Conservation (phyloP, 2,113 vertebrate genomes). For the Morone saxatilis region DNA sequence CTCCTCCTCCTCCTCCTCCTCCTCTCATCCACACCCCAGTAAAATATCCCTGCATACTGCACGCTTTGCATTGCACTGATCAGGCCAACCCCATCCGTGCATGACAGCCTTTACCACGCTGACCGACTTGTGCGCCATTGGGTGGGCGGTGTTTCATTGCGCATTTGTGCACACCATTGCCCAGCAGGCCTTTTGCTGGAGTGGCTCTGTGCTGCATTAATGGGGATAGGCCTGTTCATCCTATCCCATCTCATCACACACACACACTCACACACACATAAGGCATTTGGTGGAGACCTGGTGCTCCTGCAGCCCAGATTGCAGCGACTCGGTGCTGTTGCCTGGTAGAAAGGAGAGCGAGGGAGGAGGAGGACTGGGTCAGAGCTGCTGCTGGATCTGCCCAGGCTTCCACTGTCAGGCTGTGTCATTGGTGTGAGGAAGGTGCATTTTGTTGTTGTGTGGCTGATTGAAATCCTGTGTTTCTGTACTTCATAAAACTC, state of each 20-base stretch:
- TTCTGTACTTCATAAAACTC: neutral
- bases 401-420: neutral
- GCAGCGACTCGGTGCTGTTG: slow-evolving; percentile 62
- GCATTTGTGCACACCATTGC: slow-evolving; percentile 70
- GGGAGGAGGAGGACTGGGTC: neutral
- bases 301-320: slow-evolving; percentile 36
- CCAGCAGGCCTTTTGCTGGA: slow-evolving; percentile 59
- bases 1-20: neutral
- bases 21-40: slow-evolving; percentile 67
- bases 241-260: neutral
- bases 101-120: slow-evolving; percentile 58
- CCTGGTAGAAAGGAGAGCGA: slow-evolving; percentile 45
- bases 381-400: slow-evolving; percentile 1
- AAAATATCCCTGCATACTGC: slow-evolving; percentile 27
- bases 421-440: neutral
- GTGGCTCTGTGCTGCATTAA: slow-evolving; percentile 54
- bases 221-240: slow-evolving; percentile 47
- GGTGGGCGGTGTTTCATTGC: slow-evolving; percentile 78
- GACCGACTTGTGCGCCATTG: slow-evolving; percentile 71
- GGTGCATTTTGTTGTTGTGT: neutral
- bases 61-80: slow-evolving; percentile 40
- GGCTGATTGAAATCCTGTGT: neutral
- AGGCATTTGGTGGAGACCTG: slow-evolving; percentile 38
- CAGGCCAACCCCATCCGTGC: slow-evolving; percentile 44
- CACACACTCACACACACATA: slow-evolving; percentile 1